Base-by-base conservation (phyloP, 2,797 vertebrate species). In the Lacerta viridis region DNA sequence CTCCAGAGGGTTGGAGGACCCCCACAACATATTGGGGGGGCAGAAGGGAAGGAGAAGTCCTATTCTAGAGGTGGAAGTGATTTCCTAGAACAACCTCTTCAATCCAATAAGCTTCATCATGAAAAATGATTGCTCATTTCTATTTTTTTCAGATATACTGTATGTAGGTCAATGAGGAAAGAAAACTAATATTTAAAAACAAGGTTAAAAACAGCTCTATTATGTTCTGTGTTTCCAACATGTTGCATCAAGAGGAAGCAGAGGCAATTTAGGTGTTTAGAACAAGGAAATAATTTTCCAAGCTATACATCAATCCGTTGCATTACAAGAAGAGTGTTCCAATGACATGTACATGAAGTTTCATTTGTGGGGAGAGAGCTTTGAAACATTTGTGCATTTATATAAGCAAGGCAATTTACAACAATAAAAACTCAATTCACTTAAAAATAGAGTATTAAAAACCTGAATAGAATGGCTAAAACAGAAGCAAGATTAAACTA, bases 211-310 rank as follows among this genome's bases (percentile, higher is more conserved):
- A 50, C 46, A 50, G 46, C 46, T 43, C 6, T 43, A 43, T 77
- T 71, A 27, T 78, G 29, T 64, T 91, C 74, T 75, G 33, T 0
- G 0, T 84, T 83, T 87, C 75, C 46, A 50, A 68, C 83, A 84
- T 36, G 84, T 0, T 11, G 82, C 61, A 89, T 82, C 72, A 89
- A 90, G 46, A 50, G 46, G 46, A 89, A 82, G 46, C 61, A 36
- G 5, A 11, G 29, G 3, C 88, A n/a, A 59, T 80, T 90, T 81
- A 83, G 84, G 77, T 85, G 66, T 74, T 90, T 81, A 84, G 78
- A 80, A 87, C 76, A 88, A 29, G 55, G 74, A 88, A 18, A 59
- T 74, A 72, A 0, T 0, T 33, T 85, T 20, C 15, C 59, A 17
- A 27, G 25, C 15, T 18, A 59, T 23, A 33, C 78, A 8, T 33